Evolutionary conservation across 2,113 vertebrate species (phyloP).

Genomic region (Alosa alosa): DNA sequence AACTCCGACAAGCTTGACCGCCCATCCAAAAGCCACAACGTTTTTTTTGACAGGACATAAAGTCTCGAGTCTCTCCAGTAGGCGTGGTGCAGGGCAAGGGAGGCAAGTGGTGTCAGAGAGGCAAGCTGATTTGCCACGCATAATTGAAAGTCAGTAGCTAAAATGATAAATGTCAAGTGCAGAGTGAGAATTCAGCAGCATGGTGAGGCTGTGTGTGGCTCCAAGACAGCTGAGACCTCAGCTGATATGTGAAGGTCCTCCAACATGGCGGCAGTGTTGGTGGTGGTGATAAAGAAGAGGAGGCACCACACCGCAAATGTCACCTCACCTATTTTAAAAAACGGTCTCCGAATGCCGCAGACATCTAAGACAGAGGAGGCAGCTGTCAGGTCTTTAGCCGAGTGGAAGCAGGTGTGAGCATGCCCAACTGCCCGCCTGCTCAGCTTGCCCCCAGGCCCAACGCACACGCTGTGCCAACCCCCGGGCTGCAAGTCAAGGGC

Average conservation of each 20-base stretch:
- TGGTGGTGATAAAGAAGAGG: background rate
- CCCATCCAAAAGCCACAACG: background rate
- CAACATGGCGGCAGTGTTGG: background rate
- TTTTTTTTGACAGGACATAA: background rate
- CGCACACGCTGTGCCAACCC: background rate
- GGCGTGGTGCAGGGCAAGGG: background rate
- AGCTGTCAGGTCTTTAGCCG: conserved; percentile 15
- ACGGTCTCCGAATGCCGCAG: conserved; percentile 16
- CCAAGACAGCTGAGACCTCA: background rate
- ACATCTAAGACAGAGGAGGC: background rate
- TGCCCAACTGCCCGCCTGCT: background rate
- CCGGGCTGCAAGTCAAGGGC: background rate
- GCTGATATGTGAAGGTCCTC: background rate
- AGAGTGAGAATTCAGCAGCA: conserved; percentile 22
- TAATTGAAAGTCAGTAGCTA: conserved; percentile 46
- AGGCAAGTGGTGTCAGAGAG: background rate
- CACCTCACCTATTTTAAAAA: background rate
- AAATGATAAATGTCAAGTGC: conserved; percentile 50
- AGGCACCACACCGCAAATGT: conserved; percentile 15
- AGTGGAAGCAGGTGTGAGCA: conserved; percentile 21
- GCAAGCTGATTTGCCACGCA: conserved; percentile 26
- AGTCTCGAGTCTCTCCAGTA: background rate
- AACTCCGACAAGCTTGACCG: background rate
- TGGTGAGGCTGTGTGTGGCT: conserved; percentile 19
- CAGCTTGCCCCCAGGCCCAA: background rate